Percentiles rank a stretch among this genome's conserved stretches.
These are phyloP conservation scores for Matsumurasca onukii DNA, from an alignment of 1,140 invertebrate species.

Conservation along the genomic window DNA sequence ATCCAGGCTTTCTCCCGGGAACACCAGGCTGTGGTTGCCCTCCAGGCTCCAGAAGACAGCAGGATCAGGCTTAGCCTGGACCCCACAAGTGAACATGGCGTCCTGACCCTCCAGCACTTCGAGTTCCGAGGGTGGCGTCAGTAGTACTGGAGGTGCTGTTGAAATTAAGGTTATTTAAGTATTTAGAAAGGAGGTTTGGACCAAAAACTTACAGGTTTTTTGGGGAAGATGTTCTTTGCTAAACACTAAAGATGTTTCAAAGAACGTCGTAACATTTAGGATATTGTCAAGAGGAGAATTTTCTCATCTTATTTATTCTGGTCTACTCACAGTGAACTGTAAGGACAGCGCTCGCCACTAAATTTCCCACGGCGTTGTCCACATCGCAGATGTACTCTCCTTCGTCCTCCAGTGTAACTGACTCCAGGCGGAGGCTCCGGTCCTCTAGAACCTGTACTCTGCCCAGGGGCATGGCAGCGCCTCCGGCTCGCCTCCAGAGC, in stretches of 20 bases:
- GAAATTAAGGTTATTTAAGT: slow-evolving; percentile 33
- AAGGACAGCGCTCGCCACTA: slow-evolving; percentile 76
- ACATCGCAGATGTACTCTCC: slow-evolving; percentile 92
- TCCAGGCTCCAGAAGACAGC: slow-evolving; percentile 77
- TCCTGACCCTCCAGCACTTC: slow-evolving; percentile 63
- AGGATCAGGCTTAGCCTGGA: slow-evolving; percentile 65
- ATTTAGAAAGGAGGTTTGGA: too few relatives aligned
- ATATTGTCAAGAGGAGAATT: too few relatives aligned
- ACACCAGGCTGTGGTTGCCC: slow-evolving; percentile 68
- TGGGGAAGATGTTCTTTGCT: too few relatives aligned
- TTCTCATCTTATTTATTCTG: too few relatives aligned
- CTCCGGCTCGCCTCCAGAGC: slow-evolving; percentile 66
- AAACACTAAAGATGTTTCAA: too few relatives aligned
- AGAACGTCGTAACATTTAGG: too few relatives aligned
- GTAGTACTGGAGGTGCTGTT: slow-evolving; percentile 65
- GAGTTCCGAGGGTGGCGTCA: slow-evolving; percentile 60
- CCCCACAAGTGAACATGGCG: slow-evolving; percentile 66
- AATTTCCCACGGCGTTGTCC: slow-evolving; percentile 80
- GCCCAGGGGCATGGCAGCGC: slow-evolving; percentile 65
- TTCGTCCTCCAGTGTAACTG: slow-evolving; percentile 73
- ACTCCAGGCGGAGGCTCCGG: slow-evolving; percentile 71
- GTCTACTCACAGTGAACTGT: slow-evolving; percentile 76
- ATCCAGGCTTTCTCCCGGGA: slow-evolving; percentile 61
- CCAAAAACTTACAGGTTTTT: too few relatives aligned
- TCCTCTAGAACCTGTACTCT: slow-evolving; percentile 80